Evolutionary conservation across 2,797 vertebrate genomes (phyloP).

Genomic region (Pelochelys cantorii): DNA sequence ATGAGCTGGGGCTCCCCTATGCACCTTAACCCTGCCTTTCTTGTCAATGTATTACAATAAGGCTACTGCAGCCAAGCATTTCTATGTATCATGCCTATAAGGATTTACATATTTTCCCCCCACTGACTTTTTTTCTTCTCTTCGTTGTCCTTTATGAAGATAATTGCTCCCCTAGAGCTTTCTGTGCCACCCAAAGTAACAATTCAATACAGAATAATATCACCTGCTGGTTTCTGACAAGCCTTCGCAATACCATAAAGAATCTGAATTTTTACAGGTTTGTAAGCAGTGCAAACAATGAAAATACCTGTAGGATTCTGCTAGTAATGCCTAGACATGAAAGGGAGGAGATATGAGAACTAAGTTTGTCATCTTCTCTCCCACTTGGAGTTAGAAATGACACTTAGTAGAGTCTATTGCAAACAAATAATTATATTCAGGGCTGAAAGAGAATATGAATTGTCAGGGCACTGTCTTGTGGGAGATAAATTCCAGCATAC

Average conservation of each 20-base stretch:
- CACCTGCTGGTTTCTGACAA: conserved; percentile 10
- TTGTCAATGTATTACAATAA: background rate
- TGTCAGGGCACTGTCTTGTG: background rate
- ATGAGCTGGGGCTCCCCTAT: fast-evolving
- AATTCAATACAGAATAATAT: background rate
- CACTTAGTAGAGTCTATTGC: background rate
- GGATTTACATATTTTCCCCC: background rate
- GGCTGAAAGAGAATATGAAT: background rate
- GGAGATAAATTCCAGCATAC: background rate
- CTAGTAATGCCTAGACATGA: conserved; percentile 34
- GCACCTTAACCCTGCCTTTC: background rate
- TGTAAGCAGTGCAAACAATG: conserved; percentile 9
- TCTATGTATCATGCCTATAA: background rate
- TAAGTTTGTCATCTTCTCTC: conserved; percentile 13
- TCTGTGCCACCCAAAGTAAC: background rate
- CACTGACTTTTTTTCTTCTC: background rate
- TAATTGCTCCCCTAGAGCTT: background rate
- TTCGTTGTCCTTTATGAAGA: background rate
- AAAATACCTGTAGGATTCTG: background rate
- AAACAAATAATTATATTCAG: conserved; percentile 50
- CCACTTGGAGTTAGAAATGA: conserved; percentile 7
- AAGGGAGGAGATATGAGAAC: background rate
- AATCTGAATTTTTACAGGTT: background rate
- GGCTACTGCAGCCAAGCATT: background rate
- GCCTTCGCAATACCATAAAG: conserved; percentile 9